phyloP scores from a whole-genome alignment of 2,888 invertebrate genomes.

The Eretmocerus hayati region DNA sequence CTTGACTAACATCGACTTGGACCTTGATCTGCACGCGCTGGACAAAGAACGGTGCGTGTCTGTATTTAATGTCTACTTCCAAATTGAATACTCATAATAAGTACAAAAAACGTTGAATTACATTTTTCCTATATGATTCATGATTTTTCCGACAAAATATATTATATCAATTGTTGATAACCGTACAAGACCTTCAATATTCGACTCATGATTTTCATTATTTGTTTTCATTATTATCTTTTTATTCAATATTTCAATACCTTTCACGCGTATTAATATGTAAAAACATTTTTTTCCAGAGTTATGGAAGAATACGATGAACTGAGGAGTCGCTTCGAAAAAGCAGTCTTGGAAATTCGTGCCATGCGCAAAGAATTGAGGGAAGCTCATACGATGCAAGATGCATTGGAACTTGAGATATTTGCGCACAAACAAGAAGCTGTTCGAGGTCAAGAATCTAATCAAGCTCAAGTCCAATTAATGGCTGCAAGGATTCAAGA shows the following conservation, averaged over 20 bases:
- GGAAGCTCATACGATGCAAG: constrained; percentile 72
- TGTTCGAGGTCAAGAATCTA: constrained; percentile 57
- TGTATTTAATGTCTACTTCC: too few species aligned
- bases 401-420: constrained; percentile 73
- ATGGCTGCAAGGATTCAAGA: constrained; percentile 81
- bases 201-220: too few species aligned
- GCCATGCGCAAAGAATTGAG: constrained; percentile 75
- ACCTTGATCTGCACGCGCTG: constrained; percentile 65
- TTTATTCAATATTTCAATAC: too few species aligned
- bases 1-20: constrained; percentile 70
- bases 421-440: constrained; percentile 68
- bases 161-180: too few species aligned
- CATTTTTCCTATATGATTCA: not conserved
- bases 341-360: constrained; percentile 75
- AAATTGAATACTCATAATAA: too few species aligned
- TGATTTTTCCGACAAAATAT: not conserved
- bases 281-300: too few species aligned
- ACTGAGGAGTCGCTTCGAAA: too few species aligned
- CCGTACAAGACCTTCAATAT: too few species aligned
- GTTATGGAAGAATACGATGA: too few species aligned
- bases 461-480: constrained; percentile 67
- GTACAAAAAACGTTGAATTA: too few species aligned
- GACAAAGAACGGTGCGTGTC: constrained; percentile 62
- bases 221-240: too few species aligned
- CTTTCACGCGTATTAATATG: too few species aligned